Percentiles rank a stretch among this genome's conserved stretches.
Evolutionary conservation across 2,797 vertebrate genomes (phyloP).

Genomic region (Xenopus petersii): DNA sequence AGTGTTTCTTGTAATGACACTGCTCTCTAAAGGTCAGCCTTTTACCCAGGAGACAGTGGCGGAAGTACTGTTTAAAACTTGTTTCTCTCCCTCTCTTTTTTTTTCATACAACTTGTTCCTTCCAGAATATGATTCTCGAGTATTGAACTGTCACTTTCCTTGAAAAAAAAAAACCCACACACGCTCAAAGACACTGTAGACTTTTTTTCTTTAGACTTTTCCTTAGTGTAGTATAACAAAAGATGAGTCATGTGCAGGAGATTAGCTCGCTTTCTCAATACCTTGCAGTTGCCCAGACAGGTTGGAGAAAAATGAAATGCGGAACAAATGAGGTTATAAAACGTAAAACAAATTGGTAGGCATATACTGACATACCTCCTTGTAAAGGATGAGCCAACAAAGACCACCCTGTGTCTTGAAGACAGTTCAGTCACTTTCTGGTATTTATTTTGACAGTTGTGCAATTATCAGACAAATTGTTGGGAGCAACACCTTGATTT

Average conservation of each 20-base stretch:
- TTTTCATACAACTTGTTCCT: not conserved
- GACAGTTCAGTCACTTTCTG: constrained; percentile 6
- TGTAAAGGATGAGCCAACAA: constrained; percentile 9
- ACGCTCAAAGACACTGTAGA: constrained; percentile 13
- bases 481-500: not conserved
- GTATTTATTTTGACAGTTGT: constrained; percentile 11
- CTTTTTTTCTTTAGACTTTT: not conserved
- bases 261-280: constrained; percentile 60
- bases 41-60: no score
- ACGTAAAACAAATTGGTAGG: constrained; percentile 48
- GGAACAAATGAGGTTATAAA: constrained; percentile 46
- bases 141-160: constrained; percentile 48
- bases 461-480: not conserved
- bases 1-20: no score
- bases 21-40: no score
- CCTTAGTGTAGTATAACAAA: constrained; percentile 15
- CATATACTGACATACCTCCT: constrained; percentile 39
- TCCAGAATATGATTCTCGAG: constrained; percentile 35
- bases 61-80: not conserved
- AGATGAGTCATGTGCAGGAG: constrained; percentile 61
- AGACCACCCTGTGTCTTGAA: constrained; percentile 33
- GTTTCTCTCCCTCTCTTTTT: not conserved
- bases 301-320: constrained; percentile 56
- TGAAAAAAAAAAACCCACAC: constrained; percentile 39
- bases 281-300: constrained; percentile 60